Evolutionary conservation across 1,140 invertebrate species (phyloP).

Genomic region (Drosophila melanica): DNA sequence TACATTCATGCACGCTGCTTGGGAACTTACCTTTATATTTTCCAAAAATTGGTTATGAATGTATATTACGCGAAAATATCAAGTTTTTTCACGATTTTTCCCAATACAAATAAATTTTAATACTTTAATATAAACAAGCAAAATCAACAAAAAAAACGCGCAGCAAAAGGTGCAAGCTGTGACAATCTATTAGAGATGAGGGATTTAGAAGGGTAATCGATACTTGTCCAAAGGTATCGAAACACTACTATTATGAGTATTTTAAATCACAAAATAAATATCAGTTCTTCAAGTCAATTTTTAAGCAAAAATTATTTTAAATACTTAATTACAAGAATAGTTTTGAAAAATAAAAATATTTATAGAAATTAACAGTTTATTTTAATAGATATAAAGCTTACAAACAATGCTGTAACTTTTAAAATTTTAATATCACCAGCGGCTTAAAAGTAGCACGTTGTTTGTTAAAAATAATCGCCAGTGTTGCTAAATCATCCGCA

Average conservation of each 20-base stretch:
- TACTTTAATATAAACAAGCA: slow-evolving; percentile 43
- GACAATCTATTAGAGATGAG: slow-evolving; percentile 20
- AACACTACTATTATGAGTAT: background rate
- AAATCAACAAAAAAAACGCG: slow-evolving; percentile 50
- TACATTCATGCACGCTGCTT: background rate
- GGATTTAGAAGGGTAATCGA: background rate
- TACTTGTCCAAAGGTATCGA: slow-evolving; percentile 6
- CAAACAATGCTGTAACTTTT: background rate
- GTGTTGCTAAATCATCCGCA: background rate
- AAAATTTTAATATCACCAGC: background rate
- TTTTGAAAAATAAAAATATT: too few species aligned
- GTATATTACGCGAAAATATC: slow-evolving; percentile 2
- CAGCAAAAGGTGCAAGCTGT: slow-evolving; percentile 46
- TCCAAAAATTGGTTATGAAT: slow-evolving; percentile 9
- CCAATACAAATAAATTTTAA: slow-evolving; percentile 21
- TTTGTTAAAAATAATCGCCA: background rate
- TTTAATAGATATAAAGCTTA: too few species aligned
- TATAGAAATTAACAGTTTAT: too few species aligned
- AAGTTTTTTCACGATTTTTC: slow-evolving; percentile 6
- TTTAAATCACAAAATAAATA: background rate
- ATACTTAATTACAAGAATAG: too few species aligned
- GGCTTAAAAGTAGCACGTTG: slow-evolving; percentile 7
- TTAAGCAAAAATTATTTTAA: background rate
- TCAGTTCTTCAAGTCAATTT: background rate
- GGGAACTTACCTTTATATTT: slow-evolving; percentile 59